Evolutionary conservation across 1,140 invertebrate genomes (phyloP), one percentile per base, ranked within the genome.

Genomic region (Bicyclus anynana): DNA sequence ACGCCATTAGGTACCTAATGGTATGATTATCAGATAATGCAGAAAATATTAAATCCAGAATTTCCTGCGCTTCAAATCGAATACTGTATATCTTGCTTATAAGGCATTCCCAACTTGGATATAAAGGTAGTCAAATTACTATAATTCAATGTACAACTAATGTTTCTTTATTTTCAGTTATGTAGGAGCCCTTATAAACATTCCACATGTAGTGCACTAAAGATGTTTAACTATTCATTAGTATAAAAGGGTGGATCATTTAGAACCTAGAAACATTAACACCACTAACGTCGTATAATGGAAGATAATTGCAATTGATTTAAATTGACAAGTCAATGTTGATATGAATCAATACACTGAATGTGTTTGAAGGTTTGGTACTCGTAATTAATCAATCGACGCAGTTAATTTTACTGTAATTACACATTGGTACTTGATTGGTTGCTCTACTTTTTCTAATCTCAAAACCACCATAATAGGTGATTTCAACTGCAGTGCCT

Each of bases 171-270:
- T 52, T 59, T 53, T 40, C 35, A n/a, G n/a, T 23, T 37, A 38
- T 51, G 33, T n/a, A 38, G 12, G 5, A 21, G 29, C 33, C 49
- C 13, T 51, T 21, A 38, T 4, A 20, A 26, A 47, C 1, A 26
- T 47, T 14, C 20, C 21, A 6, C 12, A 16, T 27, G 17, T 52
- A 65, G 46, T 53, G 63, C 72, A 48, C 72, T 76, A 73, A 76
- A 74, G 68, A 68, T 64, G 65, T 75, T 59, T 81, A 80, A 80
- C 74, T 70, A 61, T 53, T 42, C 74, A 57, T 67, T 66, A 65
- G 71, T 80, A 65, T 77, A 80, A 70, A 78, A 72, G 72, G 69
- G 70, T 54, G 62, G 69, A 78, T 72, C 65, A 52, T 33, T 33
- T 51, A 69, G 44, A 48, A 64, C 65, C 56, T 59, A 67, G 67